Evolutionary conservation across 37 sponge, comb jelly and placozoan species (phyloP), one percentile per base, ranked within the genome.

Genomic region (Lycopodina hypogea): DNA sequence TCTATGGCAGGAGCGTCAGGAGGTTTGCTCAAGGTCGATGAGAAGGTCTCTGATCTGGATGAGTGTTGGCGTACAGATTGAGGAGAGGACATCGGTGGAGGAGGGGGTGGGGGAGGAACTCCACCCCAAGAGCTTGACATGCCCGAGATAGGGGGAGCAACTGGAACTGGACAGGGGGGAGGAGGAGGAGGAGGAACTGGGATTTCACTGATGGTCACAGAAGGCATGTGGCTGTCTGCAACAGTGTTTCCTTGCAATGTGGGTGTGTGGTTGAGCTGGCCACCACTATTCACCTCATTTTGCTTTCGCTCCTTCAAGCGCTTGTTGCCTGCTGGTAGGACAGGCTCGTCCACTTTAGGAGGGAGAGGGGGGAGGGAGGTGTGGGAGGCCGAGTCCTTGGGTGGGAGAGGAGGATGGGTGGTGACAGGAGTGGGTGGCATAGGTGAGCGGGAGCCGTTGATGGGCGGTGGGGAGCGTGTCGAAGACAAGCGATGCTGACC

Each of bases 51-150:
- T 7, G 28, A 19, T 17, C 45, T 42, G 42, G 22, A 35, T 23
- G 71, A 41, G 4, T 23, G 48, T 2, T 1, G 39, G 14, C n/a
- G 48, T 41, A 14, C n/a, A 4, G 56, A 56, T 30, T 33, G 29
- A 29, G 84, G 71, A 6, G 77, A 71, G 26, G 78, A 42, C 11
- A 58, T 50, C 21, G 58, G 1, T 2, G 71, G 62, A 40, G 78
- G 78, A 42, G 78, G 84, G 22, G 84, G 78, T 24, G 82, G 82
- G 3, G 82, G 82, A 38, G 76, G 75, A 2, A 40, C 71, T 2
- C 69, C 70, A 21, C 24, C 63, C 40, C 42, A 42, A 53, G 58
- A 32, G 6, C 58, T 33, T 55, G 75, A 38, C 7, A 58, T 38
- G 24, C 8, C 21, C 35, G 29, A 3, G 14, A 36, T 15, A 36